A percentile compares a stretch with the other conserved stretches of the same genome.
These are phyloP conservation scores for Anseranas semipalmata DNA, from an alignment of 2,113 vertebrate genomes.

Conservation along the genomic window DNA sequence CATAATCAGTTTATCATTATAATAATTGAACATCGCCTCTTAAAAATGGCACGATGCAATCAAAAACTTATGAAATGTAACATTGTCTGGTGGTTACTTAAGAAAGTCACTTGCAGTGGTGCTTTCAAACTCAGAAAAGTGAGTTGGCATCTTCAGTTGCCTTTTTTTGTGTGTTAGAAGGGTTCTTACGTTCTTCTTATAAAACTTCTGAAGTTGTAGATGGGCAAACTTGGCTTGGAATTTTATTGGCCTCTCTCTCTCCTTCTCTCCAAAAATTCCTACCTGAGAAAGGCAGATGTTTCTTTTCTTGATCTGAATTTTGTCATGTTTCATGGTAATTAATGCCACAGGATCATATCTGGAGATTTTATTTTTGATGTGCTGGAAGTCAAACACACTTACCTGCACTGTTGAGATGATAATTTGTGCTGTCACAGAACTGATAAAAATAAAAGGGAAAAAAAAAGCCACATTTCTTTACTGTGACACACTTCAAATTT, in stretches of 20 bases:
- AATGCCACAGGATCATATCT: not conserved
- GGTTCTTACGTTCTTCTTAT: not conserved
- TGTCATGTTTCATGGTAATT: slow-evolving; percentile 22
- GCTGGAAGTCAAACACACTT: not conserved
- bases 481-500: not conserved
- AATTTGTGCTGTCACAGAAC: slow-evolving; percentile 15
- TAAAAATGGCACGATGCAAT: not conserved
- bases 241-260: not conserved
- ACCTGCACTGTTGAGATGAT: not conserved
- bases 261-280: not conserved
- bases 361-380: slow-evolving; percentile 31
- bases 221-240: not conserved
- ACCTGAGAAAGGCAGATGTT: not conserved
- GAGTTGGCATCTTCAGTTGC: not conserved
- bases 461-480: not conserved
- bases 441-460: not conserved
- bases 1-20: not conserved
- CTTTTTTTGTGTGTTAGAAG: not conserved
- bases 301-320: slow-evolving; percentile 19
- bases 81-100: not conserved
- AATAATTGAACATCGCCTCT: not conserved
- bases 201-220: not conserved
- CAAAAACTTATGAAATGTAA: not conserved
- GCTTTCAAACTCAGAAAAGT: not conserved
- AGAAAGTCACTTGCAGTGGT: not conserved